A percentile compares a stretch with the other conserved stretches of the same genome.
phyloP scores from a whole-genome alignment of 2,888 invertebrate genomes.

The Nemotelus pantherinus region DNA sequence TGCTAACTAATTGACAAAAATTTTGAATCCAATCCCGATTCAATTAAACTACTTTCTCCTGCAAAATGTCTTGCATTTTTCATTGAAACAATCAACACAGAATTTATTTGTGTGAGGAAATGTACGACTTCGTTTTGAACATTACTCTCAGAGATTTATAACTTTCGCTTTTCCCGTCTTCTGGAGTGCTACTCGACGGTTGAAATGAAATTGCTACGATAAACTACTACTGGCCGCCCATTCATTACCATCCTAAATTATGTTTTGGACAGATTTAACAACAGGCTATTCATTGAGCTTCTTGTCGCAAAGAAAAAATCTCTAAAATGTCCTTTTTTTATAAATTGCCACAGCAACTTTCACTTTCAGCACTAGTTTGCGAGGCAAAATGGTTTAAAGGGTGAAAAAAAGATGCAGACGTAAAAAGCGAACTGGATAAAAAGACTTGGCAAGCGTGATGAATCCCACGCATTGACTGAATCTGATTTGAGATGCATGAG shows the following conservation, averaged over 20 bases:
- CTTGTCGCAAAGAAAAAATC: slow-evolving; percentile 37
- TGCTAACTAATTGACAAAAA: too few relatives aligned
- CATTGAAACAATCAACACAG: too few relatives aligned
- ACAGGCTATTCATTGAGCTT: slow-evolving; percentile 34
- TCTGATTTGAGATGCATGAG: not conserved
- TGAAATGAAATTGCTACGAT: slow-evolving; percentile 1
- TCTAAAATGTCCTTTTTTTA: slow-evolving; percentile 30
- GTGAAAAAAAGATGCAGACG: slow-evolving; percentile 14
- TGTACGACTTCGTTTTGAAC: slow-evolving; percentile 37
- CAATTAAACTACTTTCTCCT: too few relatives aligned
- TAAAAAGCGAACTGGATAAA: not conserved
- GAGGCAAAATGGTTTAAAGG: not conserved
- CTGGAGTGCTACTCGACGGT: not conserved
- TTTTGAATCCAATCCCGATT: too few relatives aligned
- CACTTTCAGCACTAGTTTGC: slow-evolving; percentile 14
- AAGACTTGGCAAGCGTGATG: slow-evolving; percentile 3
- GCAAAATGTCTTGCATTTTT: too few relatives aligned
- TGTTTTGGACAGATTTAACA: slow-evolving; percentile 37
- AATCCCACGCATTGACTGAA: slow-evolving; percentile 20
- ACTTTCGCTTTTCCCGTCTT: slow-evolving; percentile 48
- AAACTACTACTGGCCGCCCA: slow-evolving; percentile 24
- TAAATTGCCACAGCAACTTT: not conserved
- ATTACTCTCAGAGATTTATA: slow-evolving; percentile 45
- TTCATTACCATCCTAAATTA: slow-evolving; percentile 41
- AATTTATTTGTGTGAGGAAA: not conserved